Percentiles rank a stretch among this genome's conserved stretches.
Evolutionary conservation across 2,888 invertebrate genomes (phyloP).

Genomic region (Trissonchulus latispiculum): DNA sequence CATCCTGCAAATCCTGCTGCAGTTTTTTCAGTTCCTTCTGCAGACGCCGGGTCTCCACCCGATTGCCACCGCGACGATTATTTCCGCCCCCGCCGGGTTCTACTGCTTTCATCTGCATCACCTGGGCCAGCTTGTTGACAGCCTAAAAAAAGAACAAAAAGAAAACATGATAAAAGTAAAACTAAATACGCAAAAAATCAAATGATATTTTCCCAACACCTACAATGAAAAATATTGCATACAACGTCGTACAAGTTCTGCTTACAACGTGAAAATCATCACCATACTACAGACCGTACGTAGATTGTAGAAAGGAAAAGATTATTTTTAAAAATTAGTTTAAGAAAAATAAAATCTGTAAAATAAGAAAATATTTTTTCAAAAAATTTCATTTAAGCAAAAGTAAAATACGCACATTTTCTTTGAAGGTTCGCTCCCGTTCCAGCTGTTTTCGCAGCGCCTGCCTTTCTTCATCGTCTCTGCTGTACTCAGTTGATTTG

Average conservation of each 20-base stretch:
- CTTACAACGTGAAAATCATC: too few species aligned
- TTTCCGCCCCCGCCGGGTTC: constrained; percentile 23
- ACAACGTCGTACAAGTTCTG: too few species aligned
- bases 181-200: too few species aligned
- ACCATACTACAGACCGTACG: too few species aligned
- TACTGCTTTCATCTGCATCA: constrained; percentile 77
- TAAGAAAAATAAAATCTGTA: too few species aligned
- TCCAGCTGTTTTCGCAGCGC: constrained; percentile 70
- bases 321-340: too few species aligned
- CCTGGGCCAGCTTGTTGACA: constrained; percentile 90
- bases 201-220: too few species aligned
- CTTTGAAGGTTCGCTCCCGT: constrained; percentile 54
- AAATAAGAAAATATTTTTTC: too few species aligned
- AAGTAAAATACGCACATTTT: constrained; percentile 15
- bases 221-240: too few species aligned
- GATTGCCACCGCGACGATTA: constrained; percentile 53
- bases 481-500: not conserved
- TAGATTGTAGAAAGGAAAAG: too few species aligned
- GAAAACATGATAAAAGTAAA: too few species aligned
- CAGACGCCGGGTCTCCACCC: constrained; percentile 67
- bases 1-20: constrained; percentile 79
- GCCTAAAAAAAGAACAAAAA: constrained; percentile 69
- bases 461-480: constrained; percentile 62
- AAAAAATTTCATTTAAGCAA: too few species aligned
- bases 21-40: constrained; percentile 88